Evolutionary conservation across 2,888 invertebrate species (phyloP), one percentile per base, ranked within the genome.

Genomic region (Platypus cylindrus): DNA sequence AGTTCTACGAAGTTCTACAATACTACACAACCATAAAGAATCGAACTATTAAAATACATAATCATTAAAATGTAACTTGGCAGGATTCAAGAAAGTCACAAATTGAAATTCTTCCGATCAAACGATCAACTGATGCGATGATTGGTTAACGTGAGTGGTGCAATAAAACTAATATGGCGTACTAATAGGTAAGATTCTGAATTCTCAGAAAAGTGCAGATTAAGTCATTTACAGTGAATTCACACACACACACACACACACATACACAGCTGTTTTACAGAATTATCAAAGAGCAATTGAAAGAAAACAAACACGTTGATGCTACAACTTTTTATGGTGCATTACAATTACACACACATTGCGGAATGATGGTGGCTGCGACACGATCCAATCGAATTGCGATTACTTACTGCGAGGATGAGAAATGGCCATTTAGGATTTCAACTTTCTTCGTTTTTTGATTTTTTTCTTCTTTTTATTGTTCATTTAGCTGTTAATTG

Each of bases 151-250:
- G 29, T 30, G 37, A 33, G 33, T n/a, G n/a, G 30, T 24, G 24
- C 30, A 37, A 34, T 34, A 24, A 26, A 27, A 37, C 40, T 31
- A 41, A 41, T 41, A 41, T 40, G 40, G 40, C 32, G 20, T 27
- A 37, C 34, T 35, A 37, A 37, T 34, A 37, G 41, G 43, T 42
- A 40, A 45, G 37, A 40, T 37, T 36, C 40, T 42, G 31, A 40
- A 42, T 53, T 53, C 52, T 47, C 45, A 48, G 50, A 53, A 54
- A 53, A 46, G 46, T 49, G 47, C 45, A 49, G 51, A 55, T 55
- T 55, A 54, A 55, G 55, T 50, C 53, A 53, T 55, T 55, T 52
- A 49, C 49, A 46, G 51, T 42, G 47, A 51, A 55, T 53, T 53
- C 53, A 44, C 52, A n/a, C n/a, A n/a, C n/a, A n/a, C n/a, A n/a